Percentiles rank a stretch among this genome's conserved stretches.
phyloP scores from a whole-genome alignment of 2,797 vertebrate species.

The Naso thynnoides region DNA sequence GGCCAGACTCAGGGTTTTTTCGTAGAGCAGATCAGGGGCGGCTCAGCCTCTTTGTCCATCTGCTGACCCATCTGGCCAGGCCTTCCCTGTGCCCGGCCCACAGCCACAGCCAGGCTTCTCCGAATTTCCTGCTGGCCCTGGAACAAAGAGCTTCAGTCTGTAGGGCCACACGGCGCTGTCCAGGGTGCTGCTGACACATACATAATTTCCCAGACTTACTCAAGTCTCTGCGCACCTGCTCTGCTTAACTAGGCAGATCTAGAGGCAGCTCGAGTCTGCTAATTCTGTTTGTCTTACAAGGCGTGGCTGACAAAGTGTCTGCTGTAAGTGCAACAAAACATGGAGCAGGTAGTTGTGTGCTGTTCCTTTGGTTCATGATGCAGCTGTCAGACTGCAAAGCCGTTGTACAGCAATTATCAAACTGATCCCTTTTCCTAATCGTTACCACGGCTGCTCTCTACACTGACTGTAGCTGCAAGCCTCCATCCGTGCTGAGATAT shows the following conservation, averaged over 20 bases:
- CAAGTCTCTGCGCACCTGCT: slow-evolving; percentile 70
- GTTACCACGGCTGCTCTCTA: background rate
- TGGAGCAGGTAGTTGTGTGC: slow-evolving; percentile 9
- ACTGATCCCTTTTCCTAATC: background rate
- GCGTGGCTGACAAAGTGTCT: slow-evolving; percentile 45
- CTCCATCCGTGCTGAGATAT: background rate
- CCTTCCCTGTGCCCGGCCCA: slow-evolving; percentile 54
- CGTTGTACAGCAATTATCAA: background rate
- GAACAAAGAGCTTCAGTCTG: slow-evolving; percentile 76
- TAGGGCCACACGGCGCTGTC: slow-evolving; percentile 82
- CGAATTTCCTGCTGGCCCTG: slow-evolving; percentile 68
- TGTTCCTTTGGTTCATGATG: slow-evolving; percentile 19
- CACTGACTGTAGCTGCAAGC: background rate
- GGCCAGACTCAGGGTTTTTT: slow-evolving; percentile 73
- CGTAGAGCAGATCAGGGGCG: slow-evolving; percentile 79
- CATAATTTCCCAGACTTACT: slow-evolving; percentile 60
- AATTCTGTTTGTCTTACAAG: slow-evolving; percentile 51
- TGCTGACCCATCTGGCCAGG: slow-evolving; percentile 93
- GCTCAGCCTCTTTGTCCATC: slow-evolving; percentile 89
- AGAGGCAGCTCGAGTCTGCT: slow-evolving; percentile 40
- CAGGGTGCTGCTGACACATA: slow-evolving; percentile 85
- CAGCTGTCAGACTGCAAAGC: slow-evolving; percentile 28
- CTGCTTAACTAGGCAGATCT: slow-evolving; percentile 60
- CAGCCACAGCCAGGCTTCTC: slow-evolving; percentile 48
- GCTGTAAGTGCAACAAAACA: slow-evolving; percentile 44